Conservation (phyloP, 1,140 invertebrate genomes). For the Glomeris maerens region DNA sequence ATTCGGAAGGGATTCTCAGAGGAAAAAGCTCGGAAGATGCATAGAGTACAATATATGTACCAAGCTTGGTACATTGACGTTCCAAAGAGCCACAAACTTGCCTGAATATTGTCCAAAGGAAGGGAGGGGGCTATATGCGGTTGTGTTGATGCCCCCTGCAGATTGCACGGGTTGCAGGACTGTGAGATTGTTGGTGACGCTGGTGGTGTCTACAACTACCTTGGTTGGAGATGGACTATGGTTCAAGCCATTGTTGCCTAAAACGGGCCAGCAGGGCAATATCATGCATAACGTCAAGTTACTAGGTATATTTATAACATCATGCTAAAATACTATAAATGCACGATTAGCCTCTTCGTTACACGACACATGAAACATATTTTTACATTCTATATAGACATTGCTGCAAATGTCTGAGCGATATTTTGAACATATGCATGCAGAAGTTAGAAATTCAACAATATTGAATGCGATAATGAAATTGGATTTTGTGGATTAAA, state of each 20-base stretch:
- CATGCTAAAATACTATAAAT: too few species aligned
- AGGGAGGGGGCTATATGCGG: constrained; percentile 15
- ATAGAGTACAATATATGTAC: constrained; percentile 42
- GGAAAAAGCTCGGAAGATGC: constrained; percentile 36
- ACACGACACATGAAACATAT: too few species aligned
- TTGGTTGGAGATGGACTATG: constrained; percentile 26
- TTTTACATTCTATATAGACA: too few species aligned
- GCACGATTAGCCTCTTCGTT: too few species aligned
- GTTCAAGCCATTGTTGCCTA: constrained; percentile 40
- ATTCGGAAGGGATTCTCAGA: too few species aligned
- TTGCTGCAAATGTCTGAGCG: too few species aligned
- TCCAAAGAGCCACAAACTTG: constrained; percentile 18
- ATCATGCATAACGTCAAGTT: constrained; percentile 30
- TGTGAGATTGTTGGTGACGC: constrained; percentile 25
- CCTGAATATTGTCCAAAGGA: constrained; percentile 20
- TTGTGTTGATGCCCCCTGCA: constrained; percentile 16
- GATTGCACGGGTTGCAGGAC: constrained; percentile 38
- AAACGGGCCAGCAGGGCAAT: constrained; percentile 36
- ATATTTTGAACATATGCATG: too few species aligned
- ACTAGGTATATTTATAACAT: constrained; percentile 25
- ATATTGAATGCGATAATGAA: too few species aligned
- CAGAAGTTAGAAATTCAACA: too few species aligned
- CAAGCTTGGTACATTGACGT: constrained; percentile 14
- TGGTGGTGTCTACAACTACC: constrained; percentile 27
- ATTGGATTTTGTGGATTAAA: too few species aligned